Base-by-base conservation (phyloP, 2,797 vertebrate genomes). In the Squalus acanthias region DNA sequence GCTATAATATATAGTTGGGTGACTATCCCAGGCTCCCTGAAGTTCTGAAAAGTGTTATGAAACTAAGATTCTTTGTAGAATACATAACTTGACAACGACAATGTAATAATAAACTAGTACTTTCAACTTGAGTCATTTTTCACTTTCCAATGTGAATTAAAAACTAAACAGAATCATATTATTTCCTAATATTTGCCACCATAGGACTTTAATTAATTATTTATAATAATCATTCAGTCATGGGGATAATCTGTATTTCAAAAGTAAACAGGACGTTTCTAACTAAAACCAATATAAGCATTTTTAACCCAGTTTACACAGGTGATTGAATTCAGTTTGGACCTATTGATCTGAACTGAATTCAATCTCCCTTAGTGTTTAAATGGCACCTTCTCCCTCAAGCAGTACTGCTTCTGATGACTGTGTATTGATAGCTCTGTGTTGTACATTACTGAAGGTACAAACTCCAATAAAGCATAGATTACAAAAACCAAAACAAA, bases 271-370 rank as follows among this genome's bases (percentile, higher is more conserved):
- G 22, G 46, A 53, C 13, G 69, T 74, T 95, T 53, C 94, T 53
- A 74, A 95, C 50, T 72, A 33, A 95, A 95, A 74, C 69, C 70
- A 53, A 72, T 74, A 57, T 74, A 53, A 95, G 12, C 70, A 72
- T 95, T 95, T 95, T 74, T 95, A 53, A 50, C 94, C 50, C 69
- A 95, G 69, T 95, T 95, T 95, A 95, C 94, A 95, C 69, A 95
- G 94, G 94, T 95, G 94, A 95, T 95, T 95, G 94, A 95, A 95
- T 95, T 95, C 94, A 95, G 70, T 95, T 95, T 95, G 46, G 94
- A 57, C 39, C 70, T 95, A 95, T 95, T 95, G 94, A 95, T 95
- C 69, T 57, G 57, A 95, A 74, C 69, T 57, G 94, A 95, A 95
- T 95, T 95, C 94, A 95, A 95, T 95, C 94, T 95, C 94, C 94